A percentile compares a stretch with the other conserved stretches of the same genome.
These are phyloP conservation scores for Gambelia wislizenii DNA, from an alignment of 2,797 vertebrate species.

Conservation along the genomic window DNA sequence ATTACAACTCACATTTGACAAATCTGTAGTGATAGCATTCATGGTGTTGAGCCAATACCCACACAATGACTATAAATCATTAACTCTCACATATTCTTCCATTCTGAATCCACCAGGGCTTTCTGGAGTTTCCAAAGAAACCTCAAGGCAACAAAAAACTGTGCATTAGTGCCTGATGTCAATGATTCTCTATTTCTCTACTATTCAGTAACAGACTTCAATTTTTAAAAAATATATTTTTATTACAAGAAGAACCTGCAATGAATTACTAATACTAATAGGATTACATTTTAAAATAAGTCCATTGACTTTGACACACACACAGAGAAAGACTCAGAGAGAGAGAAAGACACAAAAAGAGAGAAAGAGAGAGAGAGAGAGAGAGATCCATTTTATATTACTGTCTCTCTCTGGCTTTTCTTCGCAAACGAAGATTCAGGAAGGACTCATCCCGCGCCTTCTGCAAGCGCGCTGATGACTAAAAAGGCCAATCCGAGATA, in stretches of 20 bases:
- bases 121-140: slow-evolving; percentile 29
- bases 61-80: slow-evolving; percentile 10
- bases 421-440: no score
- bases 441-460: no score
- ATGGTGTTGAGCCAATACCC: background rate
- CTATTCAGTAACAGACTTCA: background rate
- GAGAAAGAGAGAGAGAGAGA: background rate
- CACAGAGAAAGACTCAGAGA: background rate
- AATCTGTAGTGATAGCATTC: slow-evolving; percentile 7
- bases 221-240: background rate
- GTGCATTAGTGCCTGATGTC: background rate
- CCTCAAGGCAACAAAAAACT: background rate
- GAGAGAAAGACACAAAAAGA: background rate
- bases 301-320: background rate
- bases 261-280: slow-evolving; percentile 5
- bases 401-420: no score
- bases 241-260: background rate
- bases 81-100: slow-evolving; percentile 2
- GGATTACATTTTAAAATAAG: slow-evolving; percentile 9
- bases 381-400: slow-evolving; percentile 19
- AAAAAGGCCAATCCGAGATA: no score
- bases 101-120: slow-evolving; percentile 21
- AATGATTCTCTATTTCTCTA: slow-evolving; percentile 17
- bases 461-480: no score
- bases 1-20: slow-evolving; percentile 19